These are phyloP conservation scores for Eremobia ochroleuca DNA, from an alignment of 2,888 invertebrate genomes.

Conservation along the genomic window DNA sequence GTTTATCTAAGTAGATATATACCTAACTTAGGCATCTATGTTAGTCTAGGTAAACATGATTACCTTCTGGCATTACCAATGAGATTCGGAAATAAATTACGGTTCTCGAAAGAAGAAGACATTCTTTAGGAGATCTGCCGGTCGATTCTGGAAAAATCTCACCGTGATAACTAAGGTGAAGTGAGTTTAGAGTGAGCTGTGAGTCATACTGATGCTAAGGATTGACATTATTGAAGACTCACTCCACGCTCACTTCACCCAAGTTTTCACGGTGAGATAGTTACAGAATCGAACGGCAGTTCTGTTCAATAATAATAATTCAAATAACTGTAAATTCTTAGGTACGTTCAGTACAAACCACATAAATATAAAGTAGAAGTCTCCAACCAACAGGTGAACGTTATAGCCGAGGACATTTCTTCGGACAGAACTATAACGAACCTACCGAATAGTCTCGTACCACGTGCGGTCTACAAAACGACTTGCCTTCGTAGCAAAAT, in stretches of 20 bases:
- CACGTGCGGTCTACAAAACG: slow-evolving; percentile 23
- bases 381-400: slow-evolving; percentile 19
- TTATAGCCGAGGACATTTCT: slow-evolving; percentile 13
- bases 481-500: slow-evolving; percentile 13
- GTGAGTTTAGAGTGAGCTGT: no score
- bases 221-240: no score
- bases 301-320: slow-evolving; percentile 31
- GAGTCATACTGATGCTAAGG: no score
- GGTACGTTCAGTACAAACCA: slow-evolving; percentile 6
- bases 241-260: no score
- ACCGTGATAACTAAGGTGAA: no score
- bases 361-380: slow-evolving; percentile 26
- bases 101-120: not conserved
- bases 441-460: slow-evolving; percentile 3
- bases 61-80: not conserved
- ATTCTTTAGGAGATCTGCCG: not conserved
- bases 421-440: slow-evolving; percentile 18
- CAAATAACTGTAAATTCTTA: not conserved
- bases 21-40: not conserved
- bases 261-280: no score
- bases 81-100: not conserved
- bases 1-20: not conserved
- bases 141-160: no score
- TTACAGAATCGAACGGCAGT: no score
- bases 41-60: not conserved